Evolutionary conservation across 2,888 invertebrate species (phyloP), one percentile per base, ranked within the genome.

Genomic region (Yponomeuta sedellus): DNA sequence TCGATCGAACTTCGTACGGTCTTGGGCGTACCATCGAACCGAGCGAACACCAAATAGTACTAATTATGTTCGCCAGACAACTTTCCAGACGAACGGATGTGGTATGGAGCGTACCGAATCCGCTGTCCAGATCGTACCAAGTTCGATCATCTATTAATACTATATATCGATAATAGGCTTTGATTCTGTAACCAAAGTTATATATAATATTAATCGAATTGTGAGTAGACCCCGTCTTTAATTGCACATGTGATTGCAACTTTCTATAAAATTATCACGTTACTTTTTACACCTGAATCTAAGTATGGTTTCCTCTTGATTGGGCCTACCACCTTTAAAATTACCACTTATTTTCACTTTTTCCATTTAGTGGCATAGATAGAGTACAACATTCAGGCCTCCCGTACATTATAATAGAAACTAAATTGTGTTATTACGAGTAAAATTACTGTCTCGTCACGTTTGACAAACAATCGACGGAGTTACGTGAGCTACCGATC

Each of bases 381-480:
- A 52, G 25, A 64, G 52, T 20, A 52, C 19, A 10, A 64, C 44
- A 16, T 52, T 64, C 22, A 11, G 25, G 44, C 64, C n/a, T 52
- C 16, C 20, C 39, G 44, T 34, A 61, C 61, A 62, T 65, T 61
- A 58, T 67, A 67, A 59, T 67, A 52, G 61, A 65, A 63, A 58
- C 40, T 20, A 64, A 66, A 63, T 67, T 67, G 62, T 65, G 58
- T 63, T 65, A 67, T 66, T 67, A 66, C 65, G 58, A 58, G 39
- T 57, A 25, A 71, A 72, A 74, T 69, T 67, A 65, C 52, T 65
- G 67, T 73, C 74, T 73, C 69, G 67, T 69, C 72, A 73, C 72
- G 71, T 72, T 68, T 68, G 66, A 66, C 65, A 77, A 78, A 79
- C 74, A 77, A 77, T 76, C 71, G 68, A 69, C 44, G 68, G 69